These are phyloP conservation scores for Lottia scabra DNA, from an alignment of 2,888 invertebrate genomes.

Conservation along the genomic window DNA sequence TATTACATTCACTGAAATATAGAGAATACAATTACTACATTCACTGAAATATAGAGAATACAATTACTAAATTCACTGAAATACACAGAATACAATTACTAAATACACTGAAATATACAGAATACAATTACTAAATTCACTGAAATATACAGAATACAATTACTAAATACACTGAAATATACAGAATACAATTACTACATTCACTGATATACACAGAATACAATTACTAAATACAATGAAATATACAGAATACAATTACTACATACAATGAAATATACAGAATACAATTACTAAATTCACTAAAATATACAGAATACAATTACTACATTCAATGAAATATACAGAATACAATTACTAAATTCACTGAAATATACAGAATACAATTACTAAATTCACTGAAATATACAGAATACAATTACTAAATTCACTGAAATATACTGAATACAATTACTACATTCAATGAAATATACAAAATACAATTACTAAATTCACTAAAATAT, in stretches of 20 bases:
- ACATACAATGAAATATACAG: not conserved
- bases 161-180: not conserved
- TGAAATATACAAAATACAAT: slow-evolving; percentile 19
- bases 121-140: not conserved
- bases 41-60: not conserved
- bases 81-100: not conserved
- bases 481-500: not conserved
- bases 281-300: not conserved
- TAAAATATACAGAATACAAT: no score
- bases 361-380: no score
- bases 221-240: no score
- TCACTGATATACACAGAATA: no score
- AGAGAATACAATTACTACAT: not conserved
- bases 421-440: slow-evolving; percentile 11
- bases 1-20: slow-evolving; percentile 37
- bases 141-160: no score
- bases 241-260: not conserved
- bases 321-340: no score
- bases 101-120: not conserved
- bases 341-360: no score
- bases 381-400: no score
- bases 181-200: not conserved
- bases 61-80: not conserved
- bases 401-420: no score
- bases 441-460: slow-evolving; percentile 41